Evolutionary conservation across 2,113 vertebrate genomes (phyloP).

Genomic region (Chrysemys picta): DNA sequence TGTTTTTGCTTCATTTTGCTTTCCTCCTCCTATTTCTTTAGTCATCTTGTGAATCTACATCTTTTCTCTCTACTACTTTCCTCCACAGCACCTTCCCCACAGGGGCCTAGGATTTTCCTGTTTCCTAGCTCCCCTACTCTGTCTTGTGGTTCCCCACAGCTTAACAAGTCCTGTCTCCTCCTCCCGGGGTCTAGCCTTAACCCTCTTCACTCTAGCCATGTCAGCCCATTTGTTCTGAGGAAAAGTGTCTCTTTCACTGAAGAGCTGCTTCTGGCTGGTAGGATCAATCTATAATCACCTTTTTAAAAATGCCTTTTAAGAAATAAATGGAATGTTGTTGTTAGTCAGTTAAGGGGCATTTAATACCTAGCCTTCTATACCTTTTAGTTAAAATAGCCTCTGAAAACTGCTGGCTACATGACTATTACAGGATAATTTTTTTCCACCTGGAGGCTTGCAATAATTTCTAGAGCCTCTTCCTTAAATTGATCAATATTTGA

Average conservation of each 20-base stretch:
- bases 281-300: constrained; percentile 84
- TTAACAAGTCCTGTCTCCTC: constrained; percentile 85
- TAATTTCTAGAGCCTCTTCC: neutral
- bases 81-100: constrained; percentile 84
- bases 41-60: constrained; percentile 81
- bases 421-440: constrained; percentile 16
- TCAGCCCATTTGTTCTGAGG: constrained; percentile 93
- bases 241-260: constrained; percentile 98
- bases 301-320: constrained; percentile 60
- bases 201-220: constrained; percentile 85
- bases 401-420: constrained; percentile 73
- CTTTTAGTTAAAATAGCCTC: constrained; percentile 46
- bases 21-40: constrained; percentile 75
- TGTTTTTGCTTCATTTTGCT: constrained; percentile 76
- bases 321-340: constrained; percentile 8
- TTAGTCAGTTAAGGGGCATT: constrained; percentile 4
- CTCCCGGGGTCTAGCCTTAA: constrained; percentile 83
- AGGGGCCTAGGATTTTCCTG: constrained; percentile 89
- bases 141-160: constrained; percentile 85
- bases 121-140: constrained; percentile 92
- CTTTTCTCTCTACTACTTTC: constrained; percentile 82
- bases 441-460: constrained; percentile 38
- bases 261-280: constrained; percentile 97
- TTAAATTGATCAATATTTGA: neutral
- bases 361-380: constrained; percentile 58